These are phyloP conservation scores for Odobenus rosmarus DNA, from an alignment of 2,113 vertebrate species.

Conservation along the genomic window DNA sequence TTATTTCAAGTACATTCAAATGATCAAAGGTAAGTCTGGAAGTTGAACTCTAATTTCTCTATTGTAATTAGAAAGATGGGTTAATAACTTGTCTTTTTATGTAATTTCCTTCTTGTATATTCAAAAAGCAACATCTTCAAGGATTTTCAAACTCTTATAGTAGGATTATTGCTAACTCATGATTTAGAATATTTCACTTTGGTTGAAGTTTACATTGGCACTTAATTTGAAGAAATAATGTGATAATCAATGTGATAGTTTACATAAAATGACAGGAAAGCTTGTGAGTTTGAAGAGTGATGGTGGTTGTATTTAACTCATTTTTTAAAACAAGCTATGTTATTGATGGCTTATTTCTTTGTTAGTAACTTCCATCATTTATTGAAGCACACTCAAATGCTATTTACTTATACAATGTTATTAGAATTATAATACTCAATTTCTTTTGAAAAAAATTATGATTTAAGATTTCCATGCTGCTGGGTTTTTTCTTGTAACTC, in stretches of 20 bases:
- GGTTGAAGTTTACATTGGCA: not conserved
- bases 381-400: not conserved
- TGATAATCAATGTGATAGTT: constrained; percentile 4
- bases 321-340: not conserved
- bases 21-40: constrained; percentile 19
- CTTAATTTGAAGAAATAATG: constrained; percentile 55
- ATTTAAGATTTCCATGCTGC: not conserved
- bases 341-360: not conserved
- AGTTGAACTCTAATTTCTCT: not conserved
- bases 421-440: not conserved
- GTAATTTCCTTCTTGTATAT: not conserved
- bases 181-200: not conserved
- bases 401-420: constrained; percentile 12
- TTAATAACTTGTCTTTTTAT: constrained; percentile 11
- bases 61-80: not conserved
- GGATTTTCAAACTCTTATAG: not conserved
- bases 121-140: constrained; percentile 31
- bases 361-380: not conserved
- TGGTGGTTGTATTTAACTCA: not conserved
- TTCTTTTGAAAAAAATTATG: not conserved
- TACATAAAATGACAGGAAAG: not conserved
- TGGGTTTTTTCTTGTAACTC: not conserved
- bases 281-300: not conserved
- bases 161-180: constrained; percentile 28
- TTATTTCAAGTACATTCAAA: not conserved